Percentiles rank a stretch among this genome's conserved stretches.
Evolutionary conservation across 2,888 invertebrate species (phyloP).

Genomic region (Dioctria linearis): DNA sequence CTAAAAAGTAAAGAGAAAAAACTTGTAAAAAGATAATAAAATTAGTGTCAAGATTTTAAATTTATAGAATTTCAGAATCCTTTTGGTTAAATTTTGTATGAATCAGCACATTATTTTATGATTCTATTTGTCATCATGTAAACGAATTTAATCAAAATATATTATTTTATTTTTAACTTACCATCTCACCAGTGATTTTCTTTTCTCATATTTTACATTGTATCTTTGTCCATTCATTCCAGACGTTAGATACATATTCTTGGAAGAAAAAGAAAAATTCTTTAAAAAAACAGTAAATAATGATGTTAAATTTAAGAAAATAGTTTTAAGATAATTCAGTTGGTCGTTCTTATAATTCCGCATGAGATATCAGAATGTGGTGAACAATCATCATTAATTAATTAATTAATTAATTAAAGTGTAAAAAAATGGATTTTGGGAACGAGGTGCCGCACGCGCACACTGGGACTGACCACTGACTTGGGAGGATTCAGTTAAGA

Average conservation of each 20-base stretch:
- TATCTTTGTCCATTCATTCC: background rate
- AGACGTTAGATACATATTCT: background rate
- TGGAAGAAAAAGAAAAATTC: background rate
- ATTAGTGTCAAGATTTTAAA: background rate
- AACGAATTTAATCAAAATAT: background rate
- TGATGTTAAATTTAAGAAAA: background rate
- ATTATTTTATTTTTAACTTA: background rate
- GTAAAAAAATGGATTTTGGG: no score
- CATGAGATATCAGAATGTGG: slow-evolving; percentile 60
- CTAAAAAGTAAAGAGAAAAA: background rate
- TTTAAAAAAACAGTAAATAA: background rate
- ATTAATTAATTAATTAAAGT: background rate
- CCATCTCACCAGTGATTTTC: background rate
- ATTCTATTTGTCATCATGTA: slow-evolving; percentile 63
- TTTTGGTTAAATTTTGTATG: slow-evolving; percentile 64
- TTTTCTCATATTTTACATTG: background rate
- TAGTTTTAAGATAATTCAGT: slow-evolving; percentile 61
- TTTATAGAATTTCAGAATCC: slow-evolving; percentile 60
- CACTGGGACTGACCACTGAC: no score
- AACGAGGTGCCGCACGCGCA: no score
- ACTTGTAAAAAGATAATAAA: background rate
- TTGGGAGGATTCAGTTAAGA: no score
- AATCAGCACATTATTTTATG: slow-evolving; percentile 63
- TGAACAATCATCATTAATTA: slow-evolving; percentile 48
- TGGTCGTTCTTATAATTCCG: slow-evolving; percentile 68